Evolutionary conservation across 2,797 vertebrate species (phyloP).

Genomic region (Forpus xanthops): DNA sequence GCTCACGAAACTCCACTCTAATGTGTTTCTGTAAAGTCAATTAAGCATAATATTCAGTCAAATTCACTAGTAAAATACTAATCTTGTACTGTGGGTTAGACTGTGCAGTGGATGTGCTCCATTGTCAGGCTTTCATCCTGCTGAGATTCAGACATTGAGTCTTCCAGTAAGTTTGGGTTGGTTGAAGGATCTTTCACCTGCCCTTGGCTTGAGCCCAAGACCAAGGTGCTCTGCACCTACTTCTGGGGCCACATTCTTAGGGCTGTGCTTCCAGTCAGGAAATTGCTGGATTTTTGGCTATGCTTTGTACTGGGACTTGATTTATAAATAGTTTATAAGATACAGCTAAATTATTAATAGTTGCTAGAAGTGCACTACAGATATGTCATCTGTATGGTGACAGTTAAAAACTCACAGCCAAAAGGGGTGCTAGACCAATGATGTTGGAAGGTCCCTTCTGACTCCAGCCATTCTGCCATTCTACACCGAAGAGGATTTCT

Average conservation of each 20-base stretch:
- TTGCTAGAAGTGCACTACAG: not conserved
- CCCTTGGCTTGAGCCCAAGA: not conserved
- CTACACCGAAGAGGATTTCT: not conserved
- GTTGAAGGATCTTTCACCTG: not conserved
- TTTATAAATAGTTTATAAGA: slow-evolving; percentile 1
- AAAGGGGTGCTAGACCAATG: not conserved
- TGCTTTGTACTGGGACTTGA: not conserved
- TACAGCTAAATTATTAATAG: not conserved
- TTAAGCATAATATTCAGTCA: not conserved
- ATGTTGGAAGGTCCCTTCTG: not conserved
- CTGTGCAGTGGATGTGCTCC: not conserved
- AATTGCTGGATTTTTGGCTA: not conserved
- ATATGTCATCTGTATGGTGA: not conserved
- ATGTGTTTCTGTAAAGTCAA: not conserved
- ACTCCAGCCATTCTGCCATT: not conserved
- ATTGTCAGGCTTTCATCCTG: not conserved
- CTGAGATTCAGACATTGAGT: not conserved
- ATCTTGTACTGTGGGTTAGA: not conserved
- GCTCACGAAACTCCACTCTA: not conserved
- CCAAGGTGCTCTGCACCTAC: not conserved
- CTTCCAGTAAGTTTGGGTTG: not conserved
- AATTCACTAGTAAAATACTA: not conserved
- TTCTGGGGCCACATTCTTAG: not conserved
- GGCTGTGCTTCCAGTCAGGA: not conserved
- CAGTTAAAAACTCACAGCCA: not conserved